Base-by-base conservation (phyloP, 2,888 invertebrate species). In the Notodonta dromedarius region DNA sequence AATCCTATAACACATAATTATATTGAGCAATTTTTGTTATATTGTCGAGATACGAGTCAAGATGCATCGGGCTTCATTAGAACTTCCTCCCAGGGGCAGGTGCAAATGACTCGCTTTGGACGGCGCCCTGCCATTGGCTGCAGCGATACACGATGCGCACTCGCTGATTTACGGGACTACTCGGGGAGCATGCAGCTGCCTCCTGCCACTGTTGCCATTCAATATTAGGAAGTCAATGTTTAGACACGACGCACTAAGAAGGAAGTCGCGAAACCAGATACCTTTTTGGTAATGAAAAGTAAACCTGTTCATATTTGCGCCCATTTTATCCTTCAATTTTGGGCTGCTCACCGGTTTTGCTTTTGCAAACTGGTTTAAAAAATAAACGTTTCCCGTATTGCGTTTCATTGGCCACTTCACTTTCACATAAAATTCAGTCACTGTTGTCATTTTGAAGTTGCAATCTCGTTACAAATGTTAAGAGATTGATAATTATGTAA, bases 31-130 rank as follows among this genome's bases (percentile, higher is more conserved):
- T 39, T 56, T 42, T 44, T 16, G 2, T 56, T 44, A 44, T 44
- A 44, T 44, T 56, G 8, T 39, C 24, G 24, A 44, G 57, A 71
- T 71, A 61, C 14, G 55, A 69, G 60, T 66, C 74, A 73, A 79
- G 74, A 83, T 73, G 78, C 77, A 78, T 70, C 70, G 70, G 72
- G 80, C 67, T 79, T 84, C 82, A 82, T 86, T 86, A 84, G 79
- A 83, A 73, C 88, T 90, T 91, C 91, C 90, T 89, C 71, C 83
- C 80, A 69, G 65, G 71, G 85, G 87, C 91, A 91, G 91, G 91
- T 91, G 91, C 87, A 79, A 80, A 80, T 77, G 74, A 79, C 79
- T 39, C 71, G 76, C 76, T 74, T 73, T 71, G 39, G 39, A 35
- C 74, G 73, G 65, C 67, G 80, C 70, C 62, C 65, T 75, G 73